These are phyloP conservation scores for Ornithorhynchus anatinus DNA, from an alignment of 2,113 vertebrate genomes.

Conservation along the genomic window DNA sequence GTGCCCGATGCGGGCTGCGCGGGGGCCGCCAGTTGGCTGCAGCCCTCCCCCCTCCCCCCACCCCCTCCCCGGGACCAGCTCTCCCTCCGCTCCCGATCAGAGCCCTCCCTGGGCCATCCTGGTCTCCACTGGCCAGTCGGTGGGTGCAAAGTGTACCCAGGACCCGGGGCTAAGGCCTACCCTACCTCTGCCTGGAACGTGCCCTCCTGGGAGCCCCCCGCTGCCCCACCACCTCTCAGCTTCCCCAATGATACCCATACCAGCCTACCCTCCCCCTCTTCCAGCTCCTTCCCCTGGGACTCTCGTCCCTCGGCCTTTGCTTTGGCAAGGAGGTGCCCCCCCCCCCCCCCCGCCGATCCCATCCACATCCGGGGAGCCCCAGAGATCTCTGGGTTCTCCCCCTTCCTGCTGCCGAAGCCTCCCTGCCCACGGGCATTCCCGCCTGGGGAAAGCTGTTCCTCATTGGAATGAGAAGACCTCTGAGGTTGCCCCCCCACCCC, in stretches of 20 bases:
- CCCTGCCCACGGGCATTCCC: slow-evolving; percentile 5
- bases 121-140: no score
- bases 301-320: slow-evolving; percentile 58
- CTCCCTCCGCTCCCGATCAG: slow-evolving; percentile 43
- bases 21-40: no score
- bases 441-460: no score
- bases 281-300: slow-evolving; percentile 51
- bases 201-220: no score
- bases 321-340: background rate
- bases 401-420: background rate
- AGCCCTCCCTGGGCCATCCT: no score
- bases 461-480: no score
- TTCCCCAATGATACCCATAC: background rate
- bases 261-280: background rate
- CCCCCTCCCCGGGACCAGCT: background rate
- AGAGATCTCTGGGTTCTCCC: background rate
- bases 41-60: background rate
- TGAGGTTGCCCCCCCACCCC: no score
- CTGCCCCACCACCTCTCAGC: background rate
- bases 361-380: slow-evolving; percentile 14
- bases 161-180: no score
- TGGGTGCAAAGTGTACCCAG: no score
- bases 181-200: background rate
- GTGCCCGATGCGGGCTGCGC: no score
- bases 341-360: background rate